Percentiles rank a stretch among this genome's conserved stretches.
Evolutionary conservation across 1,140 invertebrate species (phyloP).

Genomic region (Pemphigus obesinymphae): DNA sequence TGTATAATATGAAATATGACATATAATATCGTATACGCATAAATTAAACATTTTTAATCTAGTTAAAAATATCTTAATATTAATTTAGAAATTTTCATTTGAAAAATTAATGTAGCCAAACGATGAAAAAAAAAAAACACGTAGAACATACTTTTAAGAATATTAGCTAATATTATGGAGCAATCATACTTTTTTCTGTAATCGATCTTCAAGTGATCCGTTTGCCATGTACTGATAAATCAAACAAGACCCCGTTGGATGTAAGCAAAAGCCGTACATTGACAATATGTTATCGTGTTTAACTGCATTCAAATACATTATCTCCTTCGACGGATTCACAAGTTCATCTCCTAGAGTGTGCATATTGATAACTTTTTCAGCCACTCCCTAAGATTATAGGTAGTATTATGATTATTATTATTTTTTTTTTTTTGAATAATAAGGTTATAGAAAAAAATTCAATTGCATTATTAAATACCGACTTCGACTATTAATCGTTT

Average conservation of each 20-base stretch:
- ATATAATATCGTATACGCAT: too few relatives aligned
- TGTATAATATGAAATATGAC: too few relatives aligned
- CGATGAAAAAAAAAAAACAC: too few relatives aligned
- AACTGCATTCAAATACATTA: slow-evolving; percentile 72
- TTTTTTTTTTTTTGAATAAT: too few relatives aligned
- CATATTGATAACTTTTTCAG: slow-evolving; percentile 12
- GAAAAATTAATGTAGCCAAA: too few relatives aligned
- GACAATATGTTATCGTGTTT: slow-evolving; percentile 91
- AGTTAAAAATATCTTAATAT: too few relatives aligned
- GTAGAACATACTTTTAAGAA: too few relatives aligned
- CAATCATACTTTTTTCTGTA: slow-evolving; percentile 61
- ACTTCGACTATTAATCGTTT: slow-evolving; percentile 67
- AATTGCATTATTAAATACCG: slow-evolving; percentile 30
- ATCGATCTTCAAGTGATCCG: slow-evolving; percentile 81
- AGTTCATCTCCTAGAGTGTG: slow-evolving; percentile 50
- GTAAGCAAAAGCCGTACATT: slow-evolving; percentile 79
- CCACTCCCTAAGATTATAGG: slow-evolving; percentile 2
- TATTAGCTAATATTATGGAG: too few relatives aligned
- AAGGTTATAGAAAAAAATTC: not conserved
- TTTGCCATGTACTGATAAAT: slow-evolving; percentile 91
- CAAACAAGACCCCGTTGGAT: slow-evolving; percentile 71
- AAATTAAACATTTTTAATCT: too few relatives aligned
- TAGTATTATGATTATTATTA: not conserved
- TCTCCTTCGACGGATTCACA: slow-evolving; percentile 71
- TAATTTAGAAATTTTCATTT: too few relatives aligned